Base-by-base conservation (phyloP, 2,797 vertebrate species). In the Poeciliopsis infans region DNA sequence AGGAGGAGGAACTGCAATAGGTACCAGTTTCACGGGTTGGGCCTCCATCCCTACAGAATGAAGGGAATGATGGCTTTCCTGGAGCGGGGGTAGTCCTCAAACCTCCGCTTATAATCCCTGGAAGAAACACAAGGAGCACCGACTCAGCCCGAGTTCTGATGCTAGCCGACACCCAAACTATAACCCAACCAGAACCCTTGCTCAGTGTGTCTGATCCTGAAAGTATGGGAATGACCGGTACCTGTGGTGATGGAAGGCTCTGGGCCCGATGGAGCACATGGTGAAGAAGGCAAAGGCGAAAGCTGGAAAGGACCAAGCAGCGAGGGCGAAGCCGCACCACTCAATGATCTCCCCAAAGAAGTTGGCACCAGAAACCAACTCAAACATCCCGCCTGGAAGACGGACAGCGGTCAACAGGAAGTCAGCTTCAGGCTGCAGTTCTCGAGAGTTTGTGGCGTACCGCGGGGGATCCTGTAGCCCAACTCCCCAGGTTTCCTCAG, bases 341-440 rank as follows among this genome's bases (percentile, higher is more conserved):
- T 99, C 97, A 75, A 97, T 23, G 7, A 99, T 97, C 95, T 99
- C 98, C 1, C 97, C 98, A 0, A 98, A 92, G 92, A 96, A 98
- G 91, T 99, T 99, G 0, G 97, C 98, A 33, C 97, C 96, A 0
- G 97, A 98, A 51, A 99, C 91, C 0, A 96, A 96, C 1, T 97
- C 96, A 84, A 99, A 99, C 90, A 99, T 82, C 53, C 98, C 98
- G 0, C 98, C 98, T 99, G 83, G 7, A 79, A 76, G 39, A 70
- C 10, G 76, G 28, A 66, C 3, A 47, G 6, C 15, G 46, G 46
- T 53, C 55, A 57, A n/a, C 47, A 31, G n/a, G 25, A 18, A 45
- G n/a, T 59, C 20, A 23, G 10, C 7, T 25, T 36, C 7, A 47
- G n/a, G 64, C 36, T 39, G 36, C 39, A 4, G 20, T 20, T 18